Evolutionary conservation across 1,140 invertebrate species (phyloP).

Genomic region (Zophobas atratus): DNA sequence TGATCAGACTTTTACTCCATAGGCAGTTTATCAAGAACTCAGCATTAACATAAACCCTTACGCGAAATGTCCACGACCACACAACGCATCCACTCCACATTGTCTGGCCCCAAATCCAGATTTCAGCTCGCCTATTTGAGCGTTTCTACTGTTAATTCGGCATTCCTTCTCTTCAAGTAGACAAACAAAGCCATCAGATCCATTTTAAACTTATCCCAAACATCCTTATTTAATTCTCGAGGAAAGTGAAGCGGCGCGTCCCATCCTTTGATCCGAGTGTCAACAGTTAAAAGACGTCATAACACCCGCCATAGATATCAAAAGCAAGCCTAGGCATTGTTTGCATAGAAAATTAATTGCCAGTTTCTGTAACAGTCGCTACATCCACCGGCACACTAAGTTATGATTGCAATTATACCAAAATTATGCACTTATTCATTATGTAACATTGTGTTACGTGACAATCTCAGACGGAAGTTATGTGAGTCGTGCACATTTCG

Average conservation of each 20-base stretch:
- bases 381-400: constrained; percentile 28
- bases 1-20: no score
- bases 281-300: constrained; percentile 24
- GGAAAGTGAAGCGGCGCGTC: neutral
- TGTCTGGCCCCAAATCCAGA: no score
- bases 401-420: constrained; percentile 39
- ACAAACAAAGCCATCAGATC: neutral
- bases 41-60: no score
- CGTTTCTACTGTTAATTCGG: no score
- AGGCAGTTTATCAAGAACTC: no score
- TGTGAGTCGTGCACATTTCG: constrained; percentile 7
- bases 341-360: constrained; percentile 42
- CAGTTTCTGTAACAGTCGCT: constrained; percentile 41
- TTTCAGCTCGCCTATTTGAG: no score
- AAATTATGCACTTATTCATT: constrained; percentile 41
- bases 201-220: neutral
- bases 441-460: constrained; percentile 40
- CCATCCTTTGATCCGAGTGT: neutral
- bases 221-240: neutral
- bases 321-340: constrained; percentile 27
- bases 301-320: constrained; percentile 18
- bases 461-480: constrained; percentile 38
- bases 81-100: no score
- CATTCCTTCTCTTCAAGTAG: no score
- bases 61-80: no score